Evolutionary conservation across 2,888 invertebrate species (phyloP), one percentile per base, ranked within the genome.

Genomic region (Bruchidius siliquastri): DNA sequence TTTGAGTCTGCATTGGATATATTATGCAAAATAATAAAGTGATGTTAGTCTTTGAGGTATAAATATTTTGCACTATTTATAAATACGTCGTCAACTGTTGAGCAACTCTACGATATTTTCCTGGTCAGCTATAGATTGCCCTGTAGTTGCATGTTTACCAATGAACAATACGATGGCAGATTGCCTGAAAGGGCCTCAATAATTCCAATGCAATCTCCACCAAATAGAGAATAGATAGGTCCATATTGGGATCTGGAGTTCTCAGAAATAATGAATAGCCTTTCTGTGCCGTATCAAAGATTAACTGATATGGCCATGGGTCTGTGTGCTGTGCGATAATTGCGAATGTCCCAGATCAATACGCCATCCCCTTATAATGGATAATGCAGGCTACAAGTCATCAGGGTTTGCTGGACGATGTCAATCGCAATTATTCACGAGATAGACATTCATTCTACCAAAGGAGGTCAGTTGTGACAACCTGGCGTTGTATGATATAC

Each of bases 141-240:
- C n/a, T 13, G 49, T 49, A 49, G 18, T 18, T 4, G 6, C 49
- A 49, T 8, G 49, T 49, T 49, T 1, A 49, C 13, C 18, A 49
- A 49, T 13, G 1, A 49, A 8, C 49, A 49, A 1, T 18, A 8
- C 6, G 8, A 49, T 49, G 1, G 49, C 49, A 49, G 49, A 30
- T 30, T 6, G 30, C 30, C 8, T 3, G 30, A 49, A 49, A 49
- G 13, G 13, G 18, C 1, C 49, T 49, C 6, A 49, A 49, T 49
- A 49, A 49, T 49, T 71, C 22, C 32, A 49, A 71, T 8, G 21
- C 71, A 71, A 21, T 71, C 71, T 10, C 26, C 69, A 26, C 69
- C 69, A n/a, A 20, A 69, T 26, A 21, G 26, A 69, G 22, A 69
- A 69, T 69, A 21, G 21, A 69, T 13, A 49, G 49, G 49, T 49